phyloP scores from a whole-genome alignment of 1,140 invertebrate genomes.

The Lithobius niger region DNA sequence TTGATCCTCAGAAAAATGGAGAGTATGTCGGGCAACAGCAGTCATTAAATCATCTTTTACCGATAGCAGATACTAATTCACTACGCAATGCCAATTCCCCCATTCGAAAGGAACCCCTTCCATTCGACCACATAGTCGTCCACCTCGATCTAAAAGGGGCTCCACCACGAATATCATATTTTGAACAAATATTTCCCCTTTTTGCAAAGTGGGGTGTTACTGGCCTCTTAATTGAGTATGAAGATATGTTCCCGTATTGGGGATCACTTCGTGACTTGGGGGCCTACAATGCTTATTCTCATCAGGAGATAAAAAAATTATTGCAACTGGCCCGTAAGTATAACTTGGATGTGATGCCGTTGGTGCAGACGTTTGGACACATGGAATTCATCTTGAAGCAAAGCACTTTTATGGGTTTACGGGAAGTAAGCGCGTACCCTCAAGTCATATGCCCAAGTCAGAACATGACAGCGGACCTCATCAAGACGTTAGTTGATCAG shows the following conservation, averaged over 20 bases:
- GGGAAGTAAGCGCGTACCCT: conserved; percentile 40
- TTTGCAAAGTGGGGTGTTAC: conserved; percentile 50
- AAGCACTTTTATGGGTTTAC: conserved; percentile 33
- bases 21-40: too few relatives aligned
- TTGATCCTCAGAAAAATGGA: neutral
- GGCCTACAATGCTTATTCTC: conserved; percentile 38
- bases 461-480: conserved; percentile 34
- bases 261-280: conserved; percentile 38
- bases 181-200: conserved; percentile 56
- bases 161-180: conserved; percentile 56
- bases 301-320: conserved; percentile 31
- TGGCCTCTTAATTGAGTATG: conserved; percentile 38
- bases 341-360: conserved; percentile 37
- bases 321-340: conserved; percentile 32
- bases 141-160: conserved; percentile 87
- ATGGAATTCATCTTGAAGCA: conserved; percentile 43
- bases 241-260: conserved; percentile 40
- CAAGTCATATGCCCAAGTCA: conserved; percentile 38
- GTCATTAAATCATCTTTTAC: too few relatives aligned
- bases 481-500: conserved; percentile 42
- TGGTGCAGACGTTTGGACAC: conserved; percentile 45
- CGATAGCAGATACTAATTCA: neutral
- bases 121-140: conserved; percentile 40
- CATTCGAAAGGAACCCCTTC: conserved; percentile 15
- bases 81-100: neutral